phyloP scores from a whole-genome alignment of 2,113 vertebrate genomes.

The Malurus cyaneus region DNA sequence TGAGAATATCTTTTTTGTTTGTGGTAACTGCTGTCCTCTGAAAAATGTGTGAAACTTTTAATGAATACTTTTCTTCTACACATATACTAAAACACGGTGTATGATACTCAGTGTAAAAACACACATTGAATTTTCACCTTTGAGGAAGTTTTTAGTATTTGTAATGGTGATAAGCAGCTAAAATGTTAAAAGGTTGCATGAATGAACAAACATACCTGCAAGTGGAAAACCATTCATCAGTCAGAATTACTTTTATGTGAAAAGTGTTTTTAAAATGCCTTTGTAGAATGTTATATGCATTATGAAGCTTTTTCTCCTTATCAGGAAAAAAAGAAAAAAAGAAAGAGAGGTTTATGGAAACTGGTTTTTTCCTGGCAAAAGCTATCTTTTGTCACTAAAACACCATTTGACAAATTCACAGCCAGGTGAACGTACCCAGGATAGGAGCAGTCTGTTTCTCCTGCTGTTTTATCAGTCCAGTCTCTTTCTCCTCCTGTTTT shows the following conservation, averaged over 20 bases:
- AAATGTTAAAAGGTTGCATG: neutral
- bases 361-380: neutral
- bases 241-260: neutral
- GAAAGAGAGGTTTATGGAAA: neutral
- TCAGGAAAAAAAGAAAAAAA: too few species aligned
- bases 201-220: neutral
- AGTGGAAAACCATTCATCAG: neutral
- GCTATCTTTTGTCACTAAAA: neutral
- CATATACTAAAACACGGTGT: neutral
- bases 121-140: neutral
- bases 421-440: rapidly evolving
- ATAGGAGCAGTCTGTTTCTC: neutral
- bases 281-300: neutral
- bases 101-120: neutral
- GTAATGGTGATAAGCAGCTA: neutral
- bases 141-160: neutral
- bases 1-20: neutral
- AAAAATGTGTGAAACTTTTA: neutral
- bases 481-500: neutral
- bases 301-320: neutral
- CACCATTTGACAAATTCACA: neutral
- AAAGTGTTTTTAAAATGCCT: neutral
- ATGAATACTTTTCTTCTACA: neutral
- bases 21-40: neutral
- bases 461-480: neutral